Percentiles rank a stretch among this genome's conserved stretches.
Conservation (phyloP, 2,113 vertebrate genomes). For the Macrotus californicus region DNA sequence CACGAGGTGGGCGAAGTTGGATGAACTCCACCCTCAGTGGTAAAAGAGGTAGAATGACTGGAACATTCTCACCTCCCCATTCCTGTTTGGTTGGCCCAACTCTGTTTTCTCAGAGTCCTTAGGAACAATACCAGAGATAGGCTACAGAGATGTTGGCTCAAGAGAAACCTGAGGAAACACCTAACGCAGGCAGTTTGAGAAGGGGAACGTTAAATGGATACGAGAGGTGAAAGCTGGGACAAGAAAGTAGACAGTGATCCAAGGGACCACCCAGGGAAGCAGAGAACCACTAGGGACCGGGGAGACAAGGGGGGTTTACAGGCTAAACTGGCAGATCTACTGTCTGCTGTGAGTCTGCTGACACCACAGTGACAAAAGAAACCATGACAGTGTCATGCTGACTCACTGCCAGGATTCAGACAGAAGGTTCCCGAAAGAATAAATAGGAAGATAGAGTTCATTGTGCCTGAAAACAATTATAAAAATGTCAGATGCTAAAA, state of each 20-base stretch:
- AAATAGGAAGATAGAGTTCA: neutral
- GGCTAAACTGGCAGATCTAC: neutral
- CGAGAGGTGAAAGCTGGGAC: neutral
- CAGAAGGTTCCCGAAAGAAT: neutral
- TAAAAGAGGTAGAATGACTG: neutral
- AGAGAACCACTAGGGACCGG: too few relatives aligned
- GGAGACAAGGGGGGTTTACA: too few relatives aligned
- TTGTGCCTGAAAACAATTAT: neutral
- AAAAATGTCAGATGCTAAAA: neutral
- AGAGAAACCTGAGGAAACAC: neutral
- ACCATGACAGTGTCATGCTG: neutral
- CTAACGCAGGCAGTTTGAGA: neutral
- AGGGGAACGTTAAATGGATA: neutral
- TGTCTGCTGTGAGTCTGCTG: neutral
- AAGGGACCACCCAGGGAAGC: too few relatives aligned
- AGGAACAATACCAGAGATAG: neutral
- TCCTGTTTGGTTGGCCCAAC: neutral
- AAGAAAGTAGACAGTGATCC: neutral
- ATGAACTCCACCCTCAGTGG: neutral
- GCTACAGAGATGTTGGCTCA: neutral
- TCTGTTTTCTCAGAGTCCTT: neutral
- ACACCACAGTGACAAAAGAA: neutral
- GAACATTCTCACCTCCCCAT: neutral
- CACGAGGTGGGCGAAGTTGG: too few relatives aligned
- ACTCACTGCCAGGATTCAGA: neutral